Conservation (phyloP, 2,888 invertebrate genomes). For the Thyatira batis region DNA sequence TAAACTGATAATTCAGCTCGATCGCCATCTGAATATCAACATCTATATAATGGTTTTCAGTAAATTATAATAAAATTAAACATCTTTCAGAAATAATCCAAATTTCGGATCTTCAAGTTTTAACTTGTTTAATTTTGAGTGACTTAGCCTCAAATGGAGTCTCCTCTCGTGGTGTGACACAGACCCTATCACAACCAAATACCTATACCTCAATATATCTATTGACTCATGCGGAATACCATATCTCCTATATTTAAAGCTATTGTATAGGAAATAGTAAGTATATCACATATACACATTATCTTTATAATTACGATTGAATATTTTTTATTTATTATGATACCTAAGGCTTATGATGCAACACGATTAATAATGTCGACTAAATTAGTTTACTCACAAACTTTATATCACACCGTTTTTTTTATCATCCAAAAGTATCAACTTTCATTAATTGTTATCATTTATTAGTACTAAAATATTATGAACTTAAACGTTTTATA, state of each 20-base stretch:
- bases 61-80: no score
- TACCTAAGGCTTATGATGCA: background rate
- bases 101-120: no score
- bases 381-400: background rate
- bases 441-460: no score
- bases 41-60: no score
- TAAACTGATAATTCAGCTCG: no score
- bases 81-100: no score
- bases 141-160: no score
- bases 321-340: conserved; percentile 14
- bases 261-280: conserved; percentile 13
- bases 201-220: background rate
- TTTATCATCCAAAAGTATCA: background rate
- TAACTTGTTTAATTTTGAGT: no score
- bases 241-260: conserved; percentile 16
- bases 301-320: conserved; percentile 12
- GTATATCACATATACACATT: conserved; percentile 43
- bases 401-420: background rate
- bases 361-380: background rate
- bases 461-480: no score
- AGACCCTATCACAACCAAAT: background rate
- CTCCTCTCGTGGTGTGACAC: background rate
- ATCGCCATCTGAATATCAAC: no score
- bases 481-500: no score
- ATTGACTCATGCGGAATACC: background rate